Base-by-base conservation (phyloP, 2,113 vertebrate genomes). In the Eudyptes chrysolophus region DNA sequence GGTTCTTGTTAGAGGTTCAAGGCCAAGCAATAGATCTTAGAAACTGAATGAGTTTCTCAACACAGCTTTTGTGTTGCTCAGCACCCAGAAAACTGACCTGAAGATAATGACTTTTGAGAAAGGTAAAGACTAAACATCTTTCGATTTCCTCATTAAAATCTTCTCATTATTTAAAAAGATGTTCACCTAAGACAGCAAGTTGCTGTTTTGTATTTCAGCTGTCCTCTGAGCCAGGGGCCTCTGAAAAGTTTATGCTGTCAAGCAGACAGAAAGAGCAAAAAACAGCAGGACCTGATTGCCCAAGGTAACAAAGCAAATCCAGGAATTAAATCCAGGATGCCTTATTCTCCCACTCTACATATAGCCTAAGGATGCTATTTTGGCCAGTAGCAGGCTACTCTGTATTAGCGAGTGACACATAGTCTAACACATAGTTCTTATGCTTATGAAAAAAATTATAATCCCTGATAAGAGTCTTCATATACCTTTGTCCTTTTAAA, bases 401-500 rank as follows among this genome's bases (percentile, higher is more conserved):
- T 52, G 26, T 17, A 30, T 15, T 65, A 42, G 21, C 2, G 3
- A 79, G 44, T n/a, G n/a, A 61, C 65, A 80, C 60, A 46, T 0
- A 69, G 19, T 40, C 21, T 69, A 55, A 61, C 17, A 62, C 48
- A 40, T 26, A 65, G 18, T 30, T 79, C 25, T 71, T 24, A 74
- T 5, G 26, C 9, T 86, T 80, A 29, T 3, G 8, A 42, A 79
- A 60, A 85, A 66, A 84, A 40, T 4, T 54, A 24, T 81, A 83
- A 70, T 49, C 44, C 16, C 70, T 85, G 91, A 84, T 95, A 94
- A 93, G 44, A 87, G 74, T 40, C 55, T 70, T 12, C n/a, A 84
- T 81, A 64, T 76, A 40, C 24, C 49, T 88, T 82, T 82, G 78
- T 95, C 62, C 64, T 97, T 95, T 95, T 74, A 81, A 95, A 94